These are phyloP conservation scores for Prorops nasuta DNA, from an alignment of 1,140 invertebrate genomes.

Conservation along the genomic window DNA sequence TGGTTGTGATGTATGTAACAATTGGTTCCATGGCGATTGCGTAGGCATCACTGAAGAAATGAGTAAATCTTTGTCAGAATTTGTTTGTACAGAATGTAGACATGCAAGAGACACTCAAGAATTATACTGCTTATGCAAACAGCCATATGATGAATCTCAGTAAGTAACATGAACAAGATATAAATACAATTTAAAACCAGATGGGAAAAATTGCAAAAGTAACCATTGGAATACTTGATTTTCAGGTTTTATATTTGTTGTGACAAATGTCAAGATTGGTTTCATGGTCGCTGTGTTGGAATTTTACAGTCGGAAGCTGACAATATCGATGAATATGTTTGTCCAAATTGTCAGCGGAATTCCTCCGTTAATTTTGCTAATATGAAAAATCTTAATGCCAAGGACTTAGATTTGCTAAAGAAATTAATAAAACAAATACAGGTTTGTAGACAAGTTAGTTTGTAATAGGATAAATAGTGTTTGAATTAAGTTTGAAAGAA, in stretches of 20 bases:
- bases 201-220: conserved; percentile 2
- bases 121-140: conserved; percentile 92
- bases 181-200: not conserved
- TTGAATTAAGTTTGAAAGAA: conserved; percentile 4
- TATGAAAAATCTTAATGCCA: conserved; percentile 79
- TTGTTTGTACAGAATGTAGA: conserved; percentile 84
- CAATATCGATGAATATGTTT: conserved; percentile 93
- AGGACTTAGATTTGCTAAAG: conserved; percentile 81
- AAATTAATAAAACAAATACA: conserved; percentile 89
- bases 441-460: conserved; percentile 54
- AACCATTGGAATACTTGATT: conserved; percentile 13
- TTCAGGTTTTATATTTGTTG: conserved; percentile 94
- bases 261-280: conserved; percentile 98
- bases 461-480: not conserved
- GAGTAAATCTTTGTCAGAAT: conserved; percentile 87
- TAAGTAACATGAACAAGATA: conserved; percentile 57
- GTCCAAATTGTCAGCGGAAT: conserved; percentile 90
- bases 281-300: conserved; percentile 96
- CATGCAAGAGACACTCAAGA: conserved; percentile 85
- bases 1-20: conserved; percentile 94
- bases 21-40: conserved; percentile 98
- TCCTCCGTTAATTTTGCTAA: conserved; percentile 85
- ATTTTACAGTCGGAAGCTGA: conserved; percentile 92
- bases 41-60: conserved; percentile 92
- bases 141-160: conserved; percentile 97